Conservation (phyloP, 2,113 vertebrate species). For the Scomber scombrus region DNA sequence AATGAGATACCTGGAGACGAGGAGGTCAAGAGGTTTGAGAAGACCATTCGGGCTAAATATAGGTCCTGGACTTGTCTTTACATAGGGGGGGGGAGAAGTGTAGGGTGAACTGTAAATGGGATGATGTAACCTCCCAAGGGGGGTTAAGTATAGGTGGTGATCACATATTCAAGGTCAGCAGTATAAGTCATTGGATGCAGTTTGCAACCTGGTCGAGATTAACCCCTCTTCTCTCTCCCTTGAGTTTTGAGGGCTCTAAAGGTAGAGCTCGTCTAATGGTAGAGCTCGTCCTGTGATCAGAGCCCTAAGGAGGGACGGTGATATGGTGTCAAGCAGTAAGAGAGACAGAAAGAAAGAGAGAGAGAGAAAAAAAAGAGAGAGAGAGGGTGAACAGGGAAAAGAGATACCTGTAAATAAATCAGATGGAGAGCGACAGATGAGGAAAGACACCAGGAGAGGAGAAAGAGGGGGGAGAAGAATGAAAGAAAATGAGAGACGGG, state of each 20-base stretch:
- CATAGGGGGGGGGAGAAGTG: not conserved
- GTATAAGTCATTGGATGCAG: constrained; percentile 10
- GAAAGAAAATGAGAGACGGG: constrained; percentile 16
- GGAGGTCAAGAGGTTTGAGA: constrained; percentile 30
- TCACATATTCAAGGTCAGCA: constrained; percentile 57
- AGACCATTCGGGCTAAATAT: constrained; percentile 10
- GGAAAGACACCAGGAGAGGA: constrained; percentile 10
- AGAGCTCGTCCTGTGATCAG: not conserved
- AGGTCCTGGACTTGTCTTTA: constrained; percentile 17
- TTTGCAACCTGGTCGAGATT: not conserved
- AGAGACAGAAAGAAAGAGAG: not conserved
- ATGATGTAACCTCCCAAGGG: constrained; percentile 34
- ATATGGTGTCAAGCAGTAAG: not conserved
- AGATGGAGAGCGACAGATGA: constrained; percentile 13
- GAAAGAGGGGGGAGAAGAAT: not conserved
- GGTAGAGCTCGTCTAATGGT: not conserved
- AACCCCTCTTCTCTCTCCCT: constrained; percentile 14
- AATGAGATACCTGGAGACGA: constrained; percentile 7
- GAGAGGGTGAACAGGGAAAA: not conserved
- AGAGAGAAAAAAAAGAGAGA: not conserved
- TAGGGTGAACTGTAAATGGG: constrained; percentile 36
- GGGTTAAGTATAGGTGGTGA: constrained; percentile 18
- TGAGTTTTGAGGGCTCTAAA: constrained; percentile 22
- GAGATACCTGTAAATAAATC: constrained; percentile 6
- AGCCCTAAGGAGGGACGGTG: constrained; percentile 1